Evolutionary conservation across 2,888 invertebrate genomes (phyloP), one percentile per base, ranked within the genome.

Genomic region (Chydorus sphaericus): DNA sequence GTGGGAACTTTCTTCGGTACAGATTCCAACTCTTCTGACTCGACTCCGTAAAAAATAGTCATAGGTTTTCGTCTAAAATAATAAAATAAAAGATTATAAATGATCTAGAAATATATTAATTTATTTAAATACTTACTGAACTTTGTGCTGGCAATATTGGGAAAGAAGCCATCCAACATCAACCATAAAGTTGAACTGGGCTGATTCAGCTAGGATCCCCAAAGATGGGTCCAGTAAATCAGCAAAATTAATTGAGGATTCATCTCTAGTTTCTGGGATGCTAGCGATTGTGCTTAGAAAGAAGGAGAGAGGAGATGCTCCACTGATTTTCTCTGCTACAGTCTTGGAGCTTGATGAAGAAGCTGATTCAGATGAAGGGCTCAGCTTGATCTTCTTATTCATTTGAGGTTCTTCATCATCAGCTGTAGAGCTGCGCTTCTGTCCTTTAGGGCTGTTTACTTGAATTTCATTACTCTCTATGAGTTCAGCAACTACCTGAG

Each of bases 131-230:
- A 31, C 48, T 50, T 54, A 48, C 48, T 58, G 55, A 4, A 55
- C 31, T 30, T 39, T 44, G n/a, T 50, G 44, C 5, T 33, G 38
- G 23, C 49, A 55, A 64, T 93, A 93, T 63, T 92, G 89, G 0
- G 86, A 82, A 56, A 90, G 72, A 0, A 94, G 69, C 91, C 92
- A 96, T 1, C 83, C 83, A 10, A 88, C 75, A 63, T 94, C 91
- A 37, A 92, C 83, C 85, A 93, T 88, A 65, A 89, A 94, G 69
- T 90, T 94, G 28, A 94, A 83, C 71, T 94, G 89, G n/a, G 86
- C 70, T 0, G 83, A 82, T 44, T 77, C 76, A 61, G 81, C 80
- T 5, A 90, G 70, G 57, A 80, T 78, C 0, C 89, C 89, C 4
- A 89, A 71, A 65, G 85, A 85, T 7, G 74, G 74, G 64, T 88